Conservation (phyloP, 2,888 invertebrate genomes). For the Ceraclea dissimilis region DNA sequence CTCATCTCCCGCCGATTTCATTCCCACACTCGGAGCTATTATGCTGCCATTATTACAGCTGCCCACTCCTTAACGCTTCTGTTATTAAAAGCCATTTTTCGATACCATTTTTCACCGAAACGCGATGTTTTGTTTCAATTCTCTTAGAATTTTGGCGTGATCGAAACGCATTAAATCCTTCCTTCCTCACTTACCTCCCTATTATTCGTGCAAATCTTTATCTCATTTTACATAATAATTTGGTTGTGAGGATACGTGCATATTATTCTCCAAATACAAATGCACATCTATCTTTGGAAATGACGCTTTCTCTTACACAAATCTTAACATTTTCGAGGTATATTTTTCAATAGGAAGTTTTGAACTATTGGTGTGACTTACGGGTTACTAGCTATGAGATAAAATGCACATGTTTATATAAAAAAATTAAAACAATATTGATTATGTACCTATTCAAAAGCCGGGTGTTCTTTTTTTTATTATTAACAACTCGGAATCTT, state of each 20-base stretch:
- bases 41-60: constrained; percentile 21
- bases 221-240: constrained; percentile 17
- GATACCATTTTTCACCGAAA: constrained; percentile 20
- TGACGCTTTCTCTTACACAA: no score
- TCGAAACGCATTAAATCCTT: constrained; percentile 24
- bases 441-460: constrained; percentile 9
- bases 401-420: not conserved
- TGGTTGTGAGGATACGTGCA: no score
- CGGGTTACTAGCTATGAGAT: no score
- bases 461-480: constrained; percentile 17
- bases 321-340: no score
- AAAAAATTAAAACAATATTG: constrained; percentile 12
- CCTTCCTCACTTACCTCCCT: constrained; percentile 20
- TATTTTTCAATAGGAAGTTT: no score
- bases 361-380: no score
- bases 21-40: constrained; percentile 26
- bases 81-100: constrained; percentile 25
- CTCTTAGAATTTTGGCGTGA: constrained; percentile 23
- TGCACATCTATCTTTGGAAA: no score
- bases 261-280: no score
- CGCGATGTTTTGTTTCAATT: constrained; percentile 19
- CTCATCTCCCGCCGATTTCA: constrained; percentile 1
- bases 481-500: constrained; percentile 14
- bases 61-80: constrained; percentile 22
- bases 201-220: constrained; percentile 23